Conservation (phyloP, 1,140 invertebrate species). For the Caenorhabditis tropicalis region DNA sequence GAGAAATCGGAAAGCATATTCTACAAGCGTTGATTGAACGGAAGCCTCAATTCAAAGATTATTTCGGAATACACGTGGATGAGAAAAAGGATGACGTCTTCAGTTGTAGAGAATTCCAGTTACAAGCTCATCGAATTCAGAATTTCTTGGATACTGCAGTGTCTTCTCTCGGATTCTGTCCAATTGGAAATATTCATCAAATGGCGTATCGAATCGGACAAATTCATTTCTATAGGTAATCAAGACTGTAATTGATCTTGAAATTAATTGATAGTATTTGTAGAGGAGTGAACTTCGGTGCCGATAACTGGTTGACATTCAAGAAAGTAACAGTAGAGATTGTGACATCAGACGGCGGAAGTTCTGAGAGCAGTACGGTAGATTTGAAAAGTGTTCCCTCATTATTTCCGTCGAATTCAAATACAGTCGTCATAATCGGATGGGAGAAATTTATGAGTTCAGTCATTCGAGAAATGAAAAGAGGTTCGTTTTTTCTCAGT, state of each 20-base stretch:
- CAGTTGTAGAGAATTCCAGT: slow-evolving; percentile 30
- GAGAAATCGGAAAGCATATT: slow-evolving; percentile 52
- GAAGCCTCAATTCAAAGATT: slow-evolving; percentile 55
- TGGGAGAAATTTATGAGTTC: slow-evolving; percentile 60
- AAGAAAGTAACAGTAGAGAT: slow-evolving; percentile 56
- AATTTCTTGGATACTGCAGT: slow-evolving; percentile 55
- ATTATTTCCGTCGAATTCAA: not conserved
- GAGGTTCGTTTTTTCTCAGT: not conserved
- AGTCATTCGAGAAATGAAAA: slow-evolving; percentile 58
- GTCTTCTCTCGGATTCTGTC: slow-evolving; percentile 50
- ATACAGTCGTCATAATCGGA: slow-evolving; percentile 34
- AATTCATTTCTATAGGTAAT: slow-evolving; percentile 56
- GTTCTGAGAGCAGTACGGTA: not conserved
- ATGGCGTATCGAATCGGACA: slow-evolving; percentile 56
- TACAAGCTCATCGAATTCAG: slow-evolving; percentile 57
- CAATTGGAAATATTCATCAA: slow-evolving; percentile 48
- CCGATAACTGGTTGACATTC: slow-evolving; percentile 57
- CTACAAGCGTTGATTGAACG: slow-evolving; percentile 45
- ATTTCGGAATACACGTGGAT: slow-evolving; percentile 52
- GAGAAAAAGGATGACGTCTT: slow-evolving; percentile 24
- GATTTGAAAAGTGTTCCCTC: slow-evolving; percentile 31
- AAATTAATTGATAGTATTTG: not conserved
- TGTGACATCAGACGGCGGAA: not conserved
- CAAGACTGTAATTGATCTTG: not conserved
- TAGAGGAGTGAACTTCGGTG: slow-evolving; percentile 57